Evolutionary conservation across 2,113 vertebrate genomes (phyloP).

Genomic region (Meriones unguiculatus): DNA sequence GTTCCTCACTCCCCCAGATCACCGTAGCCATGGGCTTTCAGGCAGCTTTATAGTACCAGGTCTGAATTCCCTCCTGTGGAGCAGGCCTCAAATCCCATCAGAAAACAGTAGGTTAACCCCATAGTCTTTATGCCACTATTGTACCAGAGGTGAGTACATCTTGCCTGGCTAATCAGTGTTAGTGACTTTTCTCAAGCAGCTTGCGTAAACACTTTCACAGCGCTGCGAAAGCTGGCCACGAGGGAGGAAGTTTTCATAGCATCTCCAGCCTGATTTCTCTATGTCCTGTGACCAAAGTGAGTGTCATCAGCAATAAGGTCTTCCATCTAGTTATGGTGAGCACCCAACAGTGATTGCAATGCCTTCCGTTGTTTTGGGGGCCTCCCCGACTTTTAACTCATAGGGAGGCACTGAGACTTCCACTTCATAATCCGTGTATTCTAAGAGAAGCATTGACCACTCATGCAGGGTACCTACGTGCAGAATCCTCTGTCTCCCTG

Average conservation of each 20-base stretch:
- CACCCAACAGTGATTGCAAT: no score
- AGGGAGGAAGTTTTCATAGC: background rate
- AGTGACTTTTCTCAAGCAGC: background rate
- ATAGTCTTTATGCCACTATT: background rate
- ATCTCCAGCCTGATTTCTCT: background rate
- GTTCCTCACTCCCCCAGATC: background rate
- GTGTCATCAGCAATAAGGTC: no score
- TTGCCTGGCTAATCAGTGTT: background rate
- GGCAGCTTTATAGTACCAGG: background rate
- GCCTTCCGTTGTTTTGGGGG: background rate
- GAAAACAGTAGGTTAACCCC: background rate
- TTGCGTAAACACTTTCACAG: background rate
- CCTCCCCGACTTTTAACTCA: background rate
- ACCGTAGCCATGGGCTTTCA: background rate
- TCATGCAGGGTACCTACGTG: background rate
- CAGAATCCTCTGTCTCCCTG: background rate
- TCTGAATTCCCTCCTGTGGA: background rate
- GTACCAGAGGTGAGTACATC: background rate
- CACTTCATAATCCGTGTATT: background rate
- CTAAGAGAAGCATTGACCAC: background rate
- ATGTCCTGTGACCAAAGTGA: background rate
- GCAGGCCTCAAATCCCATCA: background rate
- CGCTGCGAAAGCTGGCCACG: background rate
- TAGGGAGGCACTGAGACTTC: background rate
- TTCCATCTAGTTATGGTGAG: background rate